Evolutionary conservation across 2,797 vertebrate species (phyloP), one percentile per base, ranked within the genome.

Genomic region (Mycteria americana): DNA sequence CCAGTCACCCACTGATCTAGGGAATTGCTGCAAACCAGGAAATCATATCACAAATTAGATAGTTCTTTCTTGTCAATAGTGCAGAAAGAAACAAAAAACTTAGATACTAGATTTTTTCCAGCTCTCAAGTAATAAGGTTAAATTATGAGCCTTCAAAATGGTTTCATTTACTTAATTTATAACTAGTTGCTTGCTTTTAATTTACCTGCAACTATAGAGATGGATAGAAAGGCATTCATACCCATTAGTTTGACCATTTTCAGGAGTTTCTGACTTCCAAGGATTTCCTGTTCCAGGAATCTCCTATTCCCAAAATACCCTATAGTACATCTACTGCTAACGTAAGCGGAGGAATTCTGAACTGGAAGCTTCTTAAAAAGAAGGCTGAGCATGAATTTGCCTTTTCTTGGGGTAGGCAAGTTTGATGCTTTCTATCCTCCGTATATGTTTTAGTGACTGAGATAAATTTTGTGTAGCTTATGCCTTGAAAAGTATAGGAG

Each of bases 401-500:
- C 15, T 82, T 68, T 79, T 37, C 25, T 41, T 53, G 33, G 6
- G 45, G 27, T 14, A 57, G 13, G 21, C 6, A 48, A 70, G 31
- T 82, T 65, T 77, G 45, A 48, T 41, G 57, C 9, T 72, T 85
- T 93, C 53, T 48, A 35, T 23, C 35, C n/a, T 69, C 19, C 6
- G 5, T 45, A 11, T 50, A 37, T 60, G 3, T 68, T 95, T 74
- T 33, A 85, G 56, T n/a, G 43, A 91, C 24, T 45, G 77, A 84
- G 77, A 87, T 70, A 88, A 85, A 77, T 83, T 46, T 43, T 85
- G 41, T 84, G 18, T 19, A 68, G 37, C 18, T 59, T 70, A 33
- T 75, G 46, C 75, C 64, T 92, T 92, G 81, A 77, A 93, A 93
- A 93, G 51, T 23, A 89, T 48, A 82, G 64, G 48, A 95, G 31